phyloP scores from a whole-genome alignment of 2,888 invertebrate genomes.

The Drosophila paucipuncta region DNA sequence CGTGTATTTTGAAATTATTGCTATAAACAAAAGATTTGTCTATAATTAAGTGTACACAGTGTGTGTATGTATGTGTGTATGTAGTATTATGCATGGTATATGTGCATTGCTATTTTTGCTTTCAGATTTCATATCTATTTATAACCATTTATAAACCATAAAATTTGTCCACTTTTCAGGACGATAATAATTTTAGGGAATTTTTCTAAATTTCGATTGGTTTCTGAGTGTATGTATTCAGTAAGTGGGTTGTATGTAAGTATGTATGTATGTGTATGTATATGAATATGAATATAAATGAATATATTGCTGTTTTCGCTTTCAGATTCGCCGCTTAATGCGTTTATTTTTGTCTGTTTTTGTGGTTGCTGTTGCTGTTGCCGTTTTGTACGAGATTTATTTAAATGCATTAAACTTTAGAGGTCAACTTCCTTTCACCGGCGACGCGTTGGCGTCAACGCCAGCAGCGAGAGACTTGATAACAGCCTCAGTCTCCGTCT shows the following conservation, averaged over 20 bases:
- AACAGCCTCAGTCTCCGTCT: slow-evolving; percentile 52
- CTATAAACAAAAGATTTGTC: too few species aligned
- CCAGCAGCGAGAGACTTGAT: slow-evolving; percentile 49
- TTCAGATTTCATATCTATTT: neutral
- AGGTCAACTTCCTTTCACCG: slow-evolving; percentile 83
- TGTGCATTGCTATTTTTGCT: neutral
- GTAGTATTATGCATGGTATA: neutral
- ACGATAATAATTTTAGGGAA: neutral
- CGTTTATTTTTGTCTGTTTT: slow-evolving; percentile 40
- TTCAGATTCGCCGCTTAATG: slow-evolving; percentile 73
- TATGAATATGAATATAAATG: neutral
- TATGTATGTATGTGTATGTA: neutral
- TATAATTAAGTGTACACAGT: neutral
- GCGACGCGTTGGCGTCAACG: slow-evolving; percentile 59
- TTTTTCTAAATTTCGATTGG: neutral
- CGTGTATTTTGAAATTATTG: too few species aligned
- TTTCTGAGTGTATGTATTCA: neutral
- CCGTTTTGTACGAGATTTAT: slow-evolving; percentile 66
- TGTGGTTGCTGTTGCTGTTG: slow-evolving; percentile 27
- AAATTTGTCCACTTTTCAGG: neutral
- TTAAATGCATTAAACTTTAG: slow-evolving; percentile 83
- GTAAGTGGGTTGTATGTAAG: neutral
- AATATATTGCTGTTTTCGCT: slow-evolving; percentile 62
- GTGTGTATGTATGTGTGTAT: neutral
- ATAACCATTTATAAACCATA: too few species aligned